Base-by-base conservation (phyloP, 1,140 invertebrate species). In the Drosophila bifasciata region DNA sequence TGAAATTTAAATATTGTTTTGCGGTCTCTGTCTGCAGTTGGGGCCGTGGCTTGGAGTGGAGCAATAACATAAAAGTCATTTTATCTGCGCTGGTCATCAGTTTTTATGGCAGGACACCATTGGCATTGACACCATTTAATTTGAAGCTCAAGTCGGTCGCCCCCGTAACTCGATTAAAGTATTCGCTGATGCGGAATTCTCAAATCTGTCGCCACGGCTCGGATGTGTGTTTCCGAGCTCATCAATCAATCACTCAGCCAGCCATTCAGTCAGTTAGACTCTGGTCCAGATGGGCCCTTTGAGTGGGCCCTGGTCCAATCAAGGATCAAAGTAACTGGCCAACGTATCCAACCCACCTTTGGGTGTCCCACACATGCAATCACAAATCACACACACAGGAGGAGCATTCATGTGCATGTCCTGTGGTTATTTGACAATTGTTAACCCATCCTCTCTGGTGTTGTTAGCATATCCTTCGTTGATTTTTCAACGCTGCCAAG, bases 1-100 rank as follows among this genome's bases (percentile, higher is more conserved):
- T 78, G 59, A 88, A 88, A 86, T 86, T 88, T 83, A 86, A 86
- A 86, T 86, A 86, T 86, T 86, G 83, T 86, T 86, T 76, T 86
- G 78, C 66, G 78, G 61, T 61, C 68, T 25, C 58, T 13, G 32
- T 45, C 44, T 53, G 68, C 50, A 69, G 59, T 67, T 66, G 23
- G 51, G 32, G 74, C 41, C 67, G 52, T 79, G 79, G 36, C n/a
- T 63, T 68, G 46, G 45, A 72, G 74, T 64, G 46, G 49, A 72
- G 76, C 80, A 81, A 88, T 86, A 86, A 75, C 69, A 88, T 86
- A 88, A 86, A 88, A 84, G 40, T 19, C 61, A 71, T 86, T 84
- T 80, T 83, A 88, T 88, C 83, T 88, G 75, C 45, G 64, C 46
- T 88, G 70, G 69, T 86, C 83, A 83, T 88, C 66, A 68, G 66